These are phyloP conservation scores for Muscicapa adusta DNA, from an alignment of 2,113 vertebrate species.

Conservation along the genomic window DNA sequence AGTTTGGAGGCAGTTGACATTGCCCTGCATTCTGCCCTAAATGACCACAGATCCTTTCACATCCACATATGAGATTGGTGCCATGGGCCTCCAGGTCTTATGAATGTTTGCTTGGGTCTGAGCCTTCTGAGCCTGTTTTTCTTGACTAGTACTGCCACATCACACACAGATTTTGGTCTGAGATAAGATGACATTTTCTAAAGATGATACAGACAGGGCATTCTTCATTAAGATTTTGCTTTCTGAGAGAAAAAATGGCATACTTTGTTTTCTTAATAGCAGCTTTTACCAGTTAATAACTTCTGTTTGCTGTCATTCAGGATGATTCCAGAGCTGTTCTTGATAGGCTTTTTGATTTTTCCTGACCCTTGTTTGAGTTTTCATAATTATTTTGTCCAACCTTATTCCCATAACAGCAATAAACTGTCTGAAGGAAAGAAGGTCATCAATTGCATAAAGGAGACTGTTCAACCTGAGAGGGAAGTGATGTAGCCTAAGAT, in stretches of 20 bases:
- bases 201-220: background rate
- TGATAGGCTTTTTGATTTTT: background rate
- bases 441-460: background rate
- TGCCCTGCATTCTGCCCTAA: background rate
- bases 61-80: background rate
- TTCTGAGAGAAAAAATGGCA: background rate
- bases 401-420: background rate
- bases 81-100: background rate
- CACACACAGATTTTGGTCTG: background rate
- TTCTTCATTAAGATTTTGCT: background rate
- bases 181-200: background rate
- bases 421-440: background rate
- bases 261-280: background rate
- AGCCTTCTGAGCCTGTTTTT: background rate
- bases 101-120: background rate
- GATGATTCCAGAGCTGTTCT: background rate
- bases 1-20: background rate
- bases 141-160: background rate
- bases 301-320: background rate
- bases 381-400: background rate
- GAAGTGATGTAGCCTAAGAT: background rate
- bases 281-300: background rate
- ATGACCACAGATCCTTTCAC: background rate
- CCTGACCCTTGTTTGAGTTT: background rate
- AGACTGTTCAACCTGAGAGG: background rate